Conservation (phyloP, 2,113 vertebrate species). For the Ceyx margarethae region DNA sequence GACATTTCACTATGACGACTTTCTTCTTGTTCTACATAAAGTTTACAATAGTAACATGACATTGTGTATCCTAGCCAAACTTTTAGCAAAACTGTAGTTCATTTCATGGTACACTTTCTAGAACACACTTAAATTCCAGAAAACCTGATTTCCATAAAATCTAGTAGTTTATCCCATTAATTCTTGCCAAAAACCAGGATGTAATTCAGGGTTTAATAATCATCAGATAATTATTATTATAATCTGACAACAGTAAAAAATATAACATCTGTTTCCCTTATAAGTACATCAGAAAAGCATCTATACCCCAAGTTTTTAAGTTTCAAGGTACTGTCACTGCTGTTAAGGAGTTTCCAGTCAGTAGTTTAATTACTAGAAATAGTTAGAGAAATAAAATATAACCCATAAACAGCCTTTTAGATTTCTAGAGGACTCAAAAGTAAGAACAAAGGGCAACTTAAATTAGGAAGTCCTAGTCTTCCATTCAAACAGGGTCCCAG, state of each 20-base stretch:
- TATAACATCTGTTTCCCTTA: neutral
- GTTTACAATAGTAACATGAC: neutral
- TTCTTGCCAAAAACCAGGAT: constrained; percentile 9
- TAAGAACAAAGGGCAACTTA: constrained; percentile 81
- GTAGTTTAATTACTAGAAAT: constrained; percentile 49
- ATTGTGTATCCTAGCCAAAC: neutral
- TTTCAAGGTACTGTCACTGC: neutral
- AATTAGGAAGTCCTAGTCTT: constrained; percentile 72
- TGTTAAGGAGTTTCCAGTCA: neutral
- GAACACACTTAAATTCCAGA: neutral
- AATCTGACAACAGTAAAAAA: constrained; percentile 12
- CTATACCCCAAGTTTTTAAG: neutral
- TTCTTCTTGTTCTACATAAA: neutral
- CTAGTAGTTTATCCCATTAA: constrained; percentile 16
- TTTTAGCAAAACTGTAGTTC: neutral
- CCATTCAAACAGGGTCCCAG: constrained; percentile 78
- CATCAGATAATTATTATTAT: neutral
- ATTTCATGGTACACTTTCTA: neutral
- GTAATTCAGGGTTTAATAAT: constrained; percentile 29
- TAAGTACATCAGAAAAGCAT: neutral
- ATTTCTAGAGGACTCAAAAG: constrained; percentile 69
- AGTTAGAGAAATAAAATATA: constrained; percentile 64
- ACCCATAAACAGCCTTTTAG: constrained; percentile 56
- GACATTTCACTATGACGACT: neutral
- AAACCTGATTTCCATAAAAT: constrained; percentile 36